Evolutionary conservation across 2,797 vertebrate species (phyloP).

Genomic region (Sebastiscus tertius): DNA sequence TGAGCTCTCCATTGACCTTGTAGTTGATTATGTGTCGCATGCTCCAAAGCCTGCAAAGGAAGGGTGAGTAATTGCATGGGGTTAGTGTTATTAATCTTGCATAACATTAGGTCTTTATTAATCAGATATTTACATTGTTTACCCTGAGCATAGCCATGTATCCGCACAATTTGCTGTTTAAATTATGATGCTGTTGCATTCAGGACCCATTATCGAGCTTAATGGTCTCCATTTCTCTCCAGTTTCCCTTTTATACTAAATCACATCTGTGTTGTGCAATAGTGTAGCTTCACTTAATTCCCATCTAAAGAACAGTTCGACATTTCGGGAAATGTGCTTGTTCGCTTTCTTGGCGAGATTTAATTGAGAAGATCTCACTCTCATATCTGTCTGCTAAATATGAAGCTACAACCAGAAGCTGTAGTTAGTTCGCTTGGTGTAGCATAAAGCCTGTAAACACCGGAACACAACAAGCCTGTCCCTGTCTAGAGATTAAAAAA

Average conservation of each 20-base stretch:
- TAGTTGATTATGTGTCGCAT: conserved; percentile 65
- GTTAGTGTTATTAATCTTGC: conserved; percentile 63
- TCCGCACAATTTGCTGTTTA: conserved; percentile 34
- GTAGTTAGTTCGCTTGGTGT: background rate
- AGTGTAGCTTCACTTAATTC: background rate
- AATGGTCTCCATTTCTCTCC: conserved; percentile 17
- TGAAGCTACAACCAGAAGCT: background rate
- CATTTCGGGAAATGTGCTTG: background rate
- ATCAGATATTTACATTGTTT: conserved; percentile 57
- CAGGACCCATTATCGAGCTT: conserved; percentile 29
- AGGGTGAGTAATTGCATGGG: conserved; percentile 47
- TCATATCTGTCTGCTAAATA: background rate
- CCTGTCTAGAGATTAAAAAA: background rate
- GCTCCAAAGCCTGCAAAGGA: conserved; percentile 52
- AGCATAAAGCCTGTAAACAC: background rate
- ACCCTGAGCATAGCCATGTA: conserved; percentile 29
- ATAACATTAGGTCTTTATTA: conserved; percentile 56
- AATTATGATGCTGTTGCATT: conserved; percentile 31
- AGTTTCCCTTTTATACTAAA: conserved; percentile 23
- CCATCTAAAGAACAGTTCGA: background rate
- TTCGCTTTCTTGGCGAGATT: background rate
- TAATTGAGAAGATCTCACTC: background rate
- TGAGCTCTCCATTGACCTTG: conserved; percentile 68
- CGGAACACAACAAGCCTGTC: background rate
- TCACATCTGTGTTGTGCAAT: background rate